Evolutionary conservation across 2,888 invertebrate genomes (phyloP).

Genomic region (Melanargia galathea): DNA sequence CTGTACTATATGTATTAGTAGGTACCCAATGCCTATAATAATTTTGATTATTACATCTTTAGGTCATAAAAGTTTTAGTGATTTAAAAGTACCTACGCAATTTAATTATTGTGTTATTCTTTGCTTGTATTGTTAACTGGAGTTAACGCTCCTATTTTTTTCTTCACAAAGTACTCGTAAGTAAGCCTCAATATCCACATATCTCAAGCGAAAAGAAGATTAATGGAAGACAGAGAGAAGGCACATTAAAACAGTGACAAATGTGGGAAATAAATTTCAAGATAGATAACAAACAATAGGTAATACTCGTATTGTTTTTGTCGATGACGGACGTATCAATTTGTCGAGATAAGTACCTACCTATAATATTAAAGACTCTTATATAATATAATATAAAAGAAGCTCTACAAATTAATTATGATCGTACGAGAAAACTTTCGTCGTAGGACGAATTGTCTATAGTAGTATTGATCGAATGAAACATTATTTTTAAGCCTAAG

Average conservation of each 20-base stretch:
- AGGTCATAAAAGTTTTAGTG: too few relatives aligned
- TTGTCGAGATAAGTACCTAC: not conserved
- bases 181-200: not conserved
- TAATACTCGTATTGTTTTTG: slow-evolving; percentile 26
- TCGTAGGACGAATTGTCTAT: too few relatives aligned
- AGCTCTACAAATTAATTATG: slow-evolving; percentile 9
- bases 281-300: slow-evolving; percentile 7
- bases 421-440: not conserved
- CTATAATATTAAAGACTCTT: slow-evolving; percentile 16
- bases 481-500: too few relatives aligned
- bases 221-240: slow-evolving; percentile 17
- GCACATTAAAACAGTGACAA: slow-evolving; percentile 19
- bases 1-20: too few relatives aligned
- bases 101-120: not conserved
- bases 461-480: too few relatives aligned
- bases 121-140: not conserved
- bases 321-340: slow-evolving; percentile 5
- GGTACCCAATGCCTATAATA: not conserved
- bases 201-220: slow-evolving; percentile 2
- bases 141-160: not conserved
- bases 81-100: too few relatives aligned
- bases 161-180: not conserved
- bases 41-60: too few relatives aligned
- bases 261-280: slow-evolving; percentile 19
- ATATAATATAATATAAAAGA: too few relatives aligned